Percentiles rank a stretch among this genome's conserved stretches.
phyloP scores from a whole-genome alignment of 2,113 vertebrate species.

The Aplodontia rufa region DNA sequence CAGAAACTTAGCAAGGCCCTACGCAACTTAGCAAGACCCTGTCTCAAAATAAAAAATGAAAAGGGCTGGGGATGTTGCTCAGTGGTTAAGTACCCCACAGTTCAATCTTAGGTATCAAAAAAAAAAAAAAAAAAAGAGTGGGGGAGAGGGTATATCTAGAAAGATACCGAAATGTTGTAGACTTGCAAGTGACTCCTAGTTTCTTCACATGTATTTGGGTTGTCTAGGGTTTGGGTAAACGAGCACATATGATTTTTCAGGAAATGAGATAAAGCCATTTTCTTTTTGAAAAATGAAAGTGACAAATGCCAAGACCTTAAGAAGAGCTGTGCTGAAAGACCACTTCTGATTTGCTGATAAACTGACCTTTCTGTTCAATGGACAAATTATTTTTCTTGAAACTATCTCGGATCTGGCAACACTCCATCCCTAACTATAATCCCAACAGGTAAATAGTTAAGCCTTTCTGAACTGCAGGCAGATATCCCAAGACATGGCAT shows the following conservation, averaged over 20 bases:
- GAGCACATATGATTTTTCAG: background rate
- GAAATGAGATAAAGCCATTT: background rate
- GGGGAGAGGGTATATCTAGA: background rate
- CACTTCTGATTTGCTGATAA: background rate
- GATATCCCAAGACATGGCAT: background rate
- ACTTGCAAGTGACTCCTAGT: background rate
- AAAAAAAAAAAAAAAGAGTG: too few relatives aligned
- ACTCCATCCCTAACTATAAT: background rate
- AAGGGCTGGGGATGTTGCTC: too few relatives aligned
- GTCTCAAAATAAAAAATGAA: too few relatives aligned
- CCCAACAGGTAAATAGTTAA: background rate
- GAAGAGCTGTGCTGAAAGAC: background rate
- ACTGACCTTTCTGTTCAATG: background rate
- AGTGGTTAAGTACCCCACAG: too few relatives aligned
- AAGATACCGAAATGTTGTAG: background rate
- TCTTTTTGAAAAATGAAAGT: slow-evolving; percentile 25
- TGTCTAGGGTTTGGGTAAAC: background rate
- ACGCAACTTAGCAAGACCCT: too few relatives aligned
- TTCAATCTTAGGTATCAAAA: too few relatives aligned
- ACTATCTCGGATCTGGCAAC: background rate
- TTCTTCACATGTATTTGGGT: background rate
- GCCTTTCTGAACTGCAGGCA: background rate
- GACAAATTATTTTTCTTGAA: background rate
- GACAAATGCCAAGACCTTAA: background rate
- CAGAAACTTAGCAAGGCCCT: too few relatives aligned